Percentiles rank a stretch among this genome's conserved stretches.
Conservation (phyloP, 2,888 invertebrate species). For the Cerastis leucographa region DNA sequence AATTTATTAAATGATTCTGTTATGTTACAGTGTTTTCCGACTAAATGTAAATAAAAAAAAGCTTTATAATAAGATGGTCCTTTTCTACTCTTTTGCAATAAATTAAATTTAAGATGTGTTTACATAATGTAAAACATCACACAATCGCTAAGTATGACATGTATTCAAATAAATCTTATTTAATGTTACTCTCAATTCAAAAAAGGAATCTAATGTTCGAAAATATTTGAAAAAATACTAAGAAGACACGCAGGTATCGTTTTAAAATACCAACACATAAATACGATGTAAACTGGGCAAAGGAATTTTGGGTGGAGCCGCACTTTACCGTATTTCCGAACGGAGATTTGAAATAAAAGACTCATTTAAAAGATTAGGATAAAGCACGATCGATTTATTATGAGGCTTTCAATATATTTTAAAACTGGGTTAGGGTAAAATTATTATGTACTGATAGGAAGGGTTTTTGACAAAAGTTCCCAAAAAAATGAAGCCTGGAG, state of each 20-base stretch:
- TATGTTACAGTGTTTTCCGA: conserved; percentile 16
- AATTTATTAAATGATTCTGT: conserved; percentile 21
- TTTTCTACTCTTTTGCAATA: conserved; percentile 29
- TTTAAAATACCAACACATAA: conserved; percentile 71
- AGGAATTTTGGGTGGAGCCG: conserved; percentile 69
- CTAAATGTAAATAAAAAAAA: conserved; percentile 19
- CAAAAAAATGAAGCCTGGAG: not conserved
- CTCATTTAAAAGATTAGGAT: conserved; percentile 76
- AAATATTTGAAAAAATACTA: conserved; percentile 45
- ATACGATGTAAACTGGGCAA: conserved; percentile 66
- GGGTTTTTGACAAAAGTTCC: conserved; percentile 1
- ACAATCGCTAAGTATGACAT: conserved; percentile 43
- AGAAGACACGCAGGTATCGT: conserved; percentile 45
- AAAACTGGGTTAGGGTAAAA: conserved; percentile 68
- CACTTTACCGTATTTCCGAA: conserved; percentile 59
- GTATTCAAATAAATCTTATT: conserved; percentile 45
- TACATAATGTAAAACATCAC: conserved; percentile 43
- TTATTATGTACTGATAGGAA: conserved; percentile 57
- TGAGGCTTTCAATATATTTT: conserved; percentile 70
- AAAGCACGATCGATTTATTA: conserved; percentile 75
- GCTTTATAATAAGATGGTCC: not conserved
- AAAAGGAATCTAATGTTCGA: conserved; percentile 38
- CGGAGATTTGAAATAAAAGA: conserved; percentile 73
- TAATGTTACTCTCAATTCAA: conserved; percentile 16
- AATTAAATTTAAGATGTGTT: conserved; percentile 31